Conservation (phyloP, 2,113 vertebrate species). For the Lanius collurio region DNA sequence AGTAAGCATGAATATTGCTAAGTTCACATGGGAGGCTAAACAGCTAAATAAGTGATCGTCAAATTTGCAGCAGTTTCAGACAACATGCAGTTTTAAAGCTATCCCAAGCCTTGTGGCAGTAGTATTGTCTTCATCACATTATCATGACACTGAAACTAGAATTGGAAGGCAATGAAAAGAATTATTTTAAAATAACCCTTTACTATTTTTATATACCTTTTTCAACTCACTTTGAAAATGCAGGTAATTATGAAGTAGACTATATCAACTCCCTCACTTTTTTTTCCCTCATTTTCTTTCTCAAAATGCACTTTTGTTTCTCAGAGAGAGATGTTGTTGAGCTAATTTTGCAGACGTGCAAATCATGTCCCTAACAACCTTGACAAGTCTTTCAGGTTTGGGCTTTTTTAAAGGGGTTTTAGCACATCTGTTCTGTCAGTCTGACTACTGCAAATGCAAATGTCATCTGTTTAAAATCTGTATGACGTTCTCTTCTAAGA, state of each 20-base stretch:
- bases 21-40: background rate
- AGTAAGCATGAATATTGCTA: background rate
- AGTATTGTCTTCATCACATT: background rate
- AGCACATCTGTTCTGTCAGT: constrained; percentile 48
- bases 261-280: background rate
- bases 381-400: constrained; percentile 20
- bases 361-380: background rate
- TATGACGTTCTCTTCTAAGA: background rate
- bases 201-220: background rate
- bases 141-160: background rate
- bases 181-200: background rate
- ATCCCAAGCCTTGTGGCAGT: background rate
- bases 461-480: constrained; percentile 17
- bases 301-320: background rate
- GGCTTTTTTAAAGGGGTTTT: background rate
- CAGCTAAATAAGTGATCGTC: background rate
- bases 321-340: background rate
- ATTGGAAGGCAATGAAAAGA: background rate
- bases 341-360: background rate
- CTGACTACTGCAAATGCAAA: constrained; percentile 14
- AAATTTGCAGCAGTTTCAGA: background rate
- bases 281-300: background rate
- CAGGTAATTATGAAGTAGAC: background rate
- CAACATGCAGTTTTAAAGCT: background rate
- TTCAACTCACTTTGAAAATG: background rate